phyloP scores from a whole-genome alignment of 2,888 invertebrate genomes.

The Cryptops parisi region DNA sequence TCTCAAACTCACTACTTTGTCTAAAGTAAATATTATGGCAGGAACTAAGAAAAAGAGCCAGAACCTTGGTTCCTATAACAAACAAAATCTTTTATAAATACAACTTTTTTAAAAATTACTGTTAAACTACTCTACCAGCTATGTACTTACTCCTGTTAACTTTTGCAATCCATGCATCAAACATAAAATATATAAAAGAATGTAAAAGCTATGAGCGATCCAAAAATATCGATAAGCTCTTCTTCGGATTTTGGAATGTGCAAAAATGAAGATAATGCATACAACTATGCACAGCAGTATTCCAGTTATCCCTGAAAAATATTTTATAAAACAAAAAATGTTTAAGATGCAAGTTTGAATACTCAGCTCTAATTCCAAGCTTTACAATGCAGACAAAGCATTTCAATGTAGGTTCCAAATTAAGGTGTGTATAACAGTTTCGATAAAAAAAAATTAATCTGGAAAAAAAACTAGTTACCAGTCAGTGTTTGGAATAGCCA shows the following conservation, averaged over 20 bases:
- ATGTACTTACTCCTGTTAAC: conserved; percentile 56
- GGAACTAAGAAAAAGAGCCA: conserved; percentile 91
- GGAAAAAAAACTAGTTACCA: conserved; percentile 47
- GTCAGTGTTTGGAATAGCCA: conserved; percentile 94
- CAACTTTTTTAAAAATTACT: background rate
- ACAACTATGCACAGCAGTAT: conserved; percentile 76
- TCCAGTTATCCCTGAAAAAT: conserved; percentile 60
- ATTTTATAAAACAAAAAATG: too few relatives aligned
- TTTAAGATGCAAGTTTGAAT: too few relatives aligned
- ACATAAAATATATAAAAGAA: conserved; percentile 67
- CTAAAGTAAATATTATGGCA: conserved; percentile 72
- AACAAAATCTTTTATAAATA: background rate
- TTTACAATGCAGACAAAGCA: background rate
- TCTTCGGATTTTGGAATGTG: conserved; percentile 80
- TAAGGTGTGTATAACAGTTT: too few relatives aligned
- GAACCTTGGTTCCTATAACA: conserved; percentile 49
- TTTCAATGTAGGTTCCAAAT: background rate
- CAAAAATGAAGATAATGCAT: conserved; percentile 93
- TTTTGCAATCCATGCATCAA: conserved; percentile 81
- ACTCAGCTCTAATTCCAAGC: too few relatives aligned
- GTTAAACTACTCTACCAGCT: background rate
- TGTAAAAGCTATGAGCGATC: conserved; percentile 80
- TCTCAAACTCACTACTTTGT: conserved; percentile 80
- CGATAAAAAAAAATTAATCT: too few relatives aligned
- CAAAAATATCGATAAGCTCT: conserved; percentile 92